These are phyloP conservation scores for Sarcophilus harrisii DNA, from an alignment of 2,797 vertebrate genomes.

Conservation along the genomic window DNA sequence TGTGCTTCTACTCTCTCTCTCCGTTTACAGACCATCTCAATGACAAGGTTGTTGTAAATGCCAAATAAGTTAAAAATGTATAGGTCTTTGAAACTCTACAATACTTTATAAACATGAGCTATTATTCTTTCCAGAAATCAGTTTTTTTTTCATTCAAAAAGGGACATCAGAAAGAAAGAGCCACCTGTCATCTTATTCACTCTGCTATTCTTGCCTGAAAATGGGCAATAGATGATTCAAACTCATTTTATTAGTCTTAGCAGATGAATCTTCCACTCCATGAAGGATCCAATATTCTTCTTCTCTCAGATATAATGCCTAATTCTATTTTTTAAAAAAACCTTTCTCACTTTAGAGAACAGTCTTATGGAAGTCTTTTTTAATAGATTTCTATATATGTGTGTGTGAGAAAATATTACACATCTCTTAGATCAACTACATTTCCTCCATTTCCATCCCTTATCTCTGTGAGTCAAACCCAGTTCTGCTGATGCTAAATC, in stretches of 20 bases:
- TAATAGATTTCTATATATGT: neutral
- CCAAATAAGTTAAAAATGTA: neutral
- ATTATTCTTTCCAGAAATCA: neutral
- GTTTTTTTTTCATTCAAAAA: neutral
- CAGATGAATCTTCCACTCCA: neutral
- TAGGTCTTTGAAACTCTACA: neutral
- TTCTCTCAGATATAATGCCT: neutral
- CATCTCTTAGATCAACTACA: neutral
- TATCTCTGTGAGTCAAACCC: neutral
- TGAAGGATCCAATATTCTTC: neutral
- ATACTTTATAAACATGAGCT: neutral
- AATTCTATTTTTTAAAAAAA: neutral
- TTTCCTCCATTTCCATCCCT: neutral
- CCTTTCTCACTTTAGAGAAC: neutral
- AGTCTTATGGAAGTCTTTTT: neutral
- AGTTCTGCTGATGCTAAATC: neutral
- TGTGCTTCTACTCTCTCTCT: neutral
- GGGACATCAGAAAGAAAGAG: neutral
- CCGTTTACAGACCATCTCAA: neutral
- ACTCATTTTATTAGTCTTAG: neutral
- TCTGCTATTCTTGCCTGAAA: neutral
- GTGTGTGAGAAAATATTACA: neutral
- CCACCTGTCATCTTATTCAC: neutral
- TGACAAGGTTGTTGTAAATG: neutral
- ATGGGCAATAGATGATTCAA: neutral